Conservation (phyloP, 2,113 vertebrate species). For the Planiliza haematocheilus region DNA sequence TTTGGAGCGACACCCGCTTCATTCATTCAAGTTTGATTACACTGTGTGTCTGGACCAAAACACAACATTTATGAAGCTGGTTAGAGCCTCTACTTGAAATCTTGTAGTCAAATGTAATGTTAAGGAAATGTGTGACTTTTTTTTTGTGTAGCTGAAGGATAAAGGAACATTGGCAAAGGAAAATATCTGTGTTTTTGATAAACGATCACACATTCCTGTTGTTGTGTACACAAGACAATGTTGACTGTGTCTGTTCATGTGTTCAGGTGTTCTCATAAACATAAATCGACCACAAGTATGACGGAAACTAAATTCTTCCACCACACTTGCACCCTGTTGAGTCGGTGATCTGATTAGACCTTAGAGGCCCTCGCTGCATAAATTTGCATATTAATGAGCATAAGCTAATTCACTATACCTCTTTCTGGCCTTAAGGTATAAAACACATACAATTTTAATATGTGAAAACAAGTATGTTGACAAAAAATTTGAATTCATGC, state of each 20-base stretch:
- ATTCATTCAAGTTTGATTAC: slow-evolving; percentile 44
- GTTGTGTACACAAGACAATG: slow-evolving; percentile 25
- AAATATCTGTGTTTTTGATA: not conserved
- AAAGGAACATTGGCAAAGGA: too few species aligned
- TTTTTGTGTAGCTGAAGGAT: not conserved
- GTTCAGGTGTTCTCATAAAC: slow-evolving; percentile 34
- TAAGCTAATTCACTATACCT: slow-evolving; percentile 14
- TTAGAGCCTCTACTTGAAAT: slow-evolving; percentile 9
- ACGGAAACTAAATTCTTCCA: slow-evolving; percentile 43
- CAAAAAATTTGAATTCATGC: slow-evolving; percentile 49
- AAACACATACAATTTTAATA: slow-evolving; percentile 24
- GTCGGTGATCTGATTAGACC: slow-evolving; percentile 66
- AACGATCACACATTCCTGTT: not conserved
- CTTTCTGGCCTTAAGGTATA: slow-evolving; percentile 39
- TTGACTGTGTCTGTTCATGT: not conserved
- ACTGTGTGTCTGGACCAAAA: slow-evolving; percentile 20
- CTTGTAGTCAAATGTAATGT: too few species aligned
- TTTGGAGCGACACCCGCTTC: slow-evolving; percentile 19
- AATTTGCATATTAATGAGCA: slow-evolving; percentile 60
- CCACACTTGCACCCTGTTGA: slow-evolving; percentile 41
- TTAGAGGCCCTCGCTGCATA: slow-evolving; percentile 40
- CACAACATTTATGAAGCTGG: not conserved
- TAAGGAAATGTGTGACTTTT: not conserved
- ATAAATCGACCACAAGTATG: slow-evolving; percentile 47
- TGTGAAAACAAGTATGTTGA: slow-evolving; percentile 42